These are phyloP conservation scores for Tragelaphus eurycerus DNA, from an alignment of 2,797 vertebrate species.

Conservation along the genomic window DNA sequence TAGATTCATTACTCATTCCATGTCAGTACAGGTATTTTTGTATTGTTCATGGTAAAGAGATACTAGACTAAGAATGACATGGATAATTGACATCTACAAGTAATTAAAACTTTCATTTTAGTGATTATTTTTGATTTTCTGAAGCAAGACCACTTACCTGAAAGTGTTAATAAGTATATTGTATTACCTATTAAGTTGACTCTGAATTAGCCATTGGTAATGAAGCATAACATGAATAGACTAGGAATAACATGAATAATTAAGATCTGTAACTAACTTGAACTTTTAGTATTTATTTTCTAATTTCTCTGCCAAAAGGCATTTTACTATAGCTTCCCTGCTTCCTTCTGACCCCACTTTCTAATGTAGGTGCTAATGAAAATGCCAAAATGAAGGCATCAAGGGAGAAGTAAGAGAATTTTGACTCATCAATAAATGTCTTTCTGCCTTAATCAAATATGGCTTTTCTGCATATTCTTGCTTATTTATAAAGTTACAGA, in stretches of 20 bases:
- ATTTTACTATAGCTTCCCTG: background rate
- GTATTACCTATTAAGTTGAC: background rate
- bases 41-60: background rate
- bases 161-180: slow-evolving; percentile 15
- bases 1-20: slow-evolving; percentile 3
- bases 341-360: background rate
- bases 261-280: slow-evolving; percentile 36
- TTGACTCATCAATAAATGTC: background rate
- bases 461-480: slow-evolving; percentile 16
- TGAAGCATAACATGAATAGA: background rate
- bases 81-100: background rate
- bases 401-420: background rate
- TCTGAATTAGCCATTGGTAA: slow-evolving; percentile 15
- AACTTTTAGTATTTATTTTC: background rate
- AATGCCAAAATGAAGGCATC: background rate
- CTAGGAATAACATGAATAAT: slow-evolving; percentile 1
- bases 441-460: background rate
- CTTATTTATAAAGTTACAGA: slow-evolving; percentile 9
- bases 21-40: background rate
- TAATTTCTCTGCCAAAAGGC: background rate
- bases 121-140: slow-evolving; percentile 48
- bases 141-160: background rate
- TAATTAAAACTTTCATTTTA: slow-evolving; percentile 40
- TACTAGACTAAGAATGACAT: background rate
- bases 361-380: background rate